Conservation (phyloP, 1,140 invertebrate genomes). For the Drosophila obscura region DNA sequence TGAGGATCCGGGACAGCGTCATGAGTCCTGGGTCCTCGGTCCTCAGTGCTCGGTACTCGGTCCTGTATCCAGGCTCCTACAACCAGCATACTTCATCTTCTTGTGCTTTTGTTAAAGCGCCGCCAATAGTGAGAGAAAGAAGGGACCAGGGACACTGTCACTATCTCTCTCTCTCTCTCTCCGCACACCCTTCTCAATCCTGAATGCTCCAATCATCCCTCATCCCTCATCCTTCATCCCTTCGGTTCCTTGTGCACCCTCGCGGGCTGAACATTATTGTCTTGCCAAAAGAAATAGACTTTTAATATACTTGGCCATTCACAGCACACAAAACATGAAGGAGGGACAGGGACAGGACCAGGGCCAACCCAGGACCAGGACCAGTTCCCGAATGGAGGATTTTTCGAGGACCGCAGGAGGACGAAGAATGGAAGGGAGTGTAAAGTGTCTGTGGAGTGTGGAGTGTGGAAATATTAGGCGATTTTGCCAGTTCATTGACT, state of each 20-base stretch:
- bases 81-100: constrained; percentile 29
- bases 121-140: constrained; percentile 1
- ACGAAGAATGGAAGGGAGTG: not conserved
- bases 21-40: constrained; percentile 10
- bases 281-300: constrained; percentile 81
- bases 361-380: not conserved
- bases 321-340: constrained; percentile 53
- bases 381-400: not conserved
- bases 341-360: constrained; percentile 15
- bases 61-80: constrained; percentile 8
- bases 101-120: constrained; percentile 58
- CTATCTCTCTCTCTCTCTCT: not conserved
- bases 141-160: too few relatives aligned
- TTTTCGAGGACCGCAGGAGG: not conserved
- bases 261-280: constrained; percentile 66
- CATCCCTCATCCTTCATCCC: not conserved
- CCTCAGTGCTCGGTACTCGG: constrained; percentile 15
- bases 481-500: constrained; percentile 81
- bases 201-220: not conserved
- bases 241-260: constrained; percentile 35
- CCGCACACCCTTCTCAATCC: constrained; percentile 3
- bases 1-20: not conserved
- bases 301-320: constrained; percentile 75
- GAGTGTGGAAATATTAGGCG: constrained; percentile 74
- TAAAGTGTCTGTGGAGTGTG: constrained; percentile 40